phyloP scores from a whole-genome alignment of 2,113 vertebrate genomes.

The Ameiurus melas region DNA sequence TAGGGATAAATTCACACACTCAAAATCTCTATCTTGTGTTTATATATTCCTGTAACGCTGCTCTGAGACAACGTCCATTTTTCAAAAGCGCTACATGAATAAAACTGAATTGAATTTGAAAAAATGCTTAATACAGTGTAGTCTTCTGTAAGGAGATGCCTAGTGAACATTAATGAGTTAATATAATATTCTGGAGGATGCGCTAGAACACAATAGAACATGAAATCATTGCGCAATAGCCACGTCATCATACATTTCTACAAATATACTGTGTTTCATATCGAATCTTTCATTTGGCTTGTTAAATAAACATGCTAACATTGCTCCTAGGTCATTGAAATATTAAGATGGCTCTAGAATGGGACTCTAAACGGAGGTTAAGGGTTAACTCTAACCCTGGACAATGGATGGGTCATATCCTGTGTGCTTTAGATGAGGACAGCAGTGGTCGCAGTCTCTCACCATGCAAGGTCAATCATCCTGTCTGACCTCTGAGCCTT shows the following conservation, averaged over 20 bases:
- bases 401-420: neutral
- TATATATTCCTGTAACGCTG: no score
- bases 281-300: neutral
- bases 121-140: no score
- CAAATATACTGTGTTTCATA: neutral
- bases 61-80: no score
- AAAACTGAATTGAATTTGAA: no score
- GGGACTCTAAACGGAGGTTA: no score
- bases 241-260: neutral
- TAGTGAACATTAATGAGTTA: neutral
- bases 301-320: neutral
- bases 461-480: neutral
- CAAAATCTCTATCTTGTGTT: no score
- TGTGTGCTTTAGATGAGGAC: neutral
- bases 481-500: neutral
- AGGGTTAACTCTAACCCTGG: no score
- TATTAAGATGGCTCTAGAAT: neutral
- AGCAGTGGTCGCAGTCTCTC: neutral
- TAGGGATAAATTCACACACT: no score
- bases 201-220: neutral
- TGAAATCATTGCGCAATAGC: neutral
- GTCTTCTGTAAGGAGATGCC: neutral
- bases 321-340: neutral
- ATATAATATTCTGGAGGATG: neutral
- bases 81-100: no score